These are phyloP conservation scores for Argopecten irradians DNA, from an alignment of 1,140 invertebrate genomes.

Conservation along the genomic window DNA sequence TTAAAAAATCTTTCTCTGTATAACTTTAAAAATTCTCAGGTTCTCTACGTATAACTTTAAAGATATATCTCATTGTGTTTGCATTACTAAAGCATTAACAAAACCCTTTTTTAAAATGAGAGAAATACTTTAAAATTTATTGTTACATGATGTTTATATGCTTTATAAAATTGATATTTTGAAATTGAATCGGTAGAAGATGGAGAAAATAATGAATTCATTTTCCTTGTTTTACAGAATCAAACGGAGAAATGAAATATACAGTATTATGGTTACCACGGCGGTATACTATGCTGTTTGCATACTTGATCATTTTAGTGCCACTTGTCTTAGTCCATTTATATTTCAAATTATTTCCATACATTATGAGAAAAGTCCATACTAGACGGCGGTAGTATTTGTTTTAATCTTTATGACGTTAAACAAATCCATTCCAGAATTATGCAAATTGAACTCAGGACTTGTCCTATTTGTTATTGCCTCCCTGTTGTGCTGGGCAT, in stretches of 20 bases:
- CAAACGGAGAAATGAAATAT: conserved; percentile 60
- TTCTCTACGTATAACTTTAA: no score
- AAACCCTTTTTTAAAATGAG: no score
- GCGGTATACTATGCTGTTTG: conserved; percentile 65
- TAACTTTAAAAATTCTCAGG: no score
- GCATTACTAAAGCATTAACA: no score
- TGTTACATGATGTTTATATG: background rate
- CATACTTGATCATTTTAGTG: conserved; percentile 52
- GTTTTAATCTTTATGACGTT: background rate
- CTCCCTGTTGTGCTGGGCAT: no score
- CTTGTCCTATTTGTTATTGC: no score
- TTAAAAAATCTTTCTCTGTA: no score
- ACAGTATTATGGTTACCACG: conserved; percentile 66
- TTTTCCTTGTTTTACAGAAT: conserved; percentile 56
- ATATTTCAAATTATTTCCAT: background rate
- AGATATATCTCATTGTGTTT: no score
- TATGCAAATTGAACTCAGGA: background rate
- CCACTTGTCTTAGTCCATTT: background rate
- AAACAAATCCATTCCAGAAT: background rate
- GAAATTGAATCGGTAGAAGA: no score
- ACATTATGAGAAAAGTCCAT: background rate
- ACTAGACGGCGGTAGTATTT: background rate
- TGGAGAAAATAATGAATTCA: background rate
- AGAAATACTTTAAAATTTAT: background rate
- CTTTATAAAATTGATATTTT: background rate